These are phyloP conservation scores for Theristicus caerulescens DNA, from an alignment of 2,113 vertebrate species.

Conservation along the genomic window DNA sequence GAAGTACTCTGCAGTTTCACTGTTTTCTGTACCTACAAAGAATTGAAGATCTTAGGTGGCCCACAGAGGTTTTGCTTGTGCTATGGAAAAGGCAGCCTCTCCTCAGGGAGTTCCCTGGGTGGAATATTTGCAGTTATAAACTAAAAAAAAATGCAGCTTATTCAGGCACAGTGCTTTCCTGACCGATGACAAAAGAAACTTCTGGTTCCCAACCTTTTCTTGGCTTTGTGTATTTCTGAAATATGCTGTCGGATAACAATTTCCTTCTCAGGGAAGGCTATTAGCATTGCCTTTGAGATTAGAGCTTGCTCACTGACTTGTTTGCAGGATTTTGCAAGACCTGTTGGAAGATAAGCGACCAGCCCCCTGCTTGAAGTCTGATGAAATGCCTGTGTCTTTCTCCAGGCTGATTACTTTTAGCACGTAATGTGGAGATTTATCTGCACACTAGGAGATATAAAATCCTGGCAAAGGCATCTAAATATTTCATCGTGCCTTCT, in stretches of 20 bases:
- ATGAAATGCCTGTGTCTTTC: not conserved
- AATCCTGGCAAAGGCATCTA: not conserved
- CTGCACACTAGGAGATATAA: not conserved
- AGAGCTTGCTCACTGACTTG: not conserved
- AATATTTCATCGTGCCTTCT: not conserved
- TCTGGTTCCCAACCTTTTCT: not conserved
- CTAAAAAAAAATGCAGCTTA: not conserved
- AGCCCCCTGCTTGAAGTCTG: not conserved
- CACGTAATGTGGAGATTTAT: not conserved
- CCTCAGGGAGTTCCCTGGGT: not conserved
- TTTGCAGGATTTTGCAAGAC: not conserved
- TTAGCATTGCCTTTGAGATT: constrained; percentile 9
- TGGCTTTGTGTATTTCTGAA: not conserved
- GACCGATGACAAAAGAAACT: not conserved
- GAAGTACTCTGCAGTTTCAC: not conserved
- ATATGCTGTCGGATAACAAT: not conserved
- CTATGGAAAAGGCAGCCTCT: not conserved
- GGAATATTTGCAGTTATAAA: not conserved
- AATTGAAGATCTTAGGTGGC: not conserved
- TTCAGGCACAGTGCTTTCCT: not conserved
- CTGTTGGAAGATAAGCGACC: not conserved
- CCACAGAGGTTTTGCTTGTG: not conserved
- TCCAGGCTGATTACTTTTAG: not conserved
- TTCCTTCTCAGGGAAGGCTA: not conserved
- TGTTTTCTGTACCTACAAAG: not conserved